phyloP scores from a whole-genome alignment of 1,140 invertebrate species.

The Cherax destructor region DNA sequence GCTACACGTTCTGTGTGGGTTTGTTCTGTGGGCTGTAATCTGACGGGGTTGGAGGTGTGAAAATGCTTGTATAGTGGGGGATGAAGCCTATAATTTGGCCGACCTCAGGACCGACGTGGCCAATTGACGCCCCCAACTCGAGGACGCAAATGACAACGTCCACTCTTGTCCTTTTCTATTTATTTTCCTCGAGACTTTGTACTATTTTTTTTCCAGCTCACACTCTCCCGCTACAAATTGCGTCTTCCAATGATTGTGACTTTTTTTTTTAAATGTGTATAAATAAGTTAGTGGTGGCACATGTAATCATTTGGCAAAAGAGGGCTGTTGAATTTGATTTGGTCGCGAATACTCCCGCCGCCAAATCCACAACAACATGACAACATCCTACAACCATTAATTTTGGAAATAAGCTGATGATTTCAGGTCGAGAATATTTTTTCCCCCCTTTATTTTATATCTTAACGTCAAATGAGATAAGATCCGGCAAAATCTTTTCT shows the following conservation, averaged over 20 bases:
- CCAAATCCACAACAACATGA: neutral
- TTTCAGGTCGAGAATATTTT: neutral
- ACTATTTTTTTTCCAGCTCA: neutral
- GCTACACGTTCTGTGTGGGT: slow-evolving; percentile 16
- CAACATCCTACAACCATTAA: neutral
- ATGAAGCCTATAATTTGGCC: slow-evolving; percentile 27
- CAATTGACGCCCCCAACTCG: neutral
- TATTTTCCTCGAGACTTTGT: neutral
- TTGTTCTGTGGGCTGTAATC: slow-evolving; percentile 23
- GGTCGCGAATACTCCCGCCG: neutral
- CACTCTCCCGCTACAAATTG: too few species aligned
- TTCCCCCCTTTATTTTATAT: neutral
- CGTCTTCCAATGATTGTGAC: neutral
- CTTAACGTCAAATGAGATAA: neutral
- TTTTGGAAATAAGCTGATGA: neutral
- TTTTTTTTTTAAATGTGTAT: neutral
- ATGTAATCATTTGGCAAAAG: neutral
- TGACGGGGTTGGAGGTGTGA: slow-evolving; percentile 46
- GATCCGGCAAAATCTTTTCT: neutral
- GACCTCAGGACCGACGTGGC: neutral
- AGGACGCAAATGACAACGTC: slow-evolving; percentile 4
- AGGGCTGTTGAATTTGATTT: too few species aligned
- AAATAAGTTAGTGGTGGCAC: neutral
- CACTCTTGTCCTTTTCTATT: neutral
- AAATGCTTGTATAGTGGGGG: slow-evolving; percentile 41